Evolutionary conservation across 1,140 invertebrate genomes (phyloP).

Genomic region (Arctopsyche grandis): DNA sequence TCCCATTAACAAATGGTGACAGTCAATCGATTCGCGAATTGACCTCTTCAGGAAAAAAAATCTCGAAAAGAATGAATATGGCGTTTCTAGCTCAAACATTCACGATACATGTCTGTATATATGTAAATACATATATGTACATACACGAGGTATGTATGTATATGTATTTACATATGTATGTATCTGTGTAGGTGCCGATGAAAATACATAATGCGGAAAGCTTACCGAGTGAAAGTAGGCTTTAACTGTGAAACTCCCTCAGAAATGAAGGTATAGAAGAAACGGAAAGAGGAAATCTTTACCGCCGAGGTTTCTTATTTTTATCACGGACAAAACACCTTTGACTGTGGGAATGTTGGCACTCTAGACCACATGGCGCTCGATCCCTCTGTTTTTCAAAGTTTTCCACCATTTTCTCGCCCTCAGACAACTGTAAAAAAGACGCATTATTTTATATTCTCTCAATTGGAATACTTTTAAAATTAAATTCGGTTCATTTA

Average conservation of each 20-base stretch:
- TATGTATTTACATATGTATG: too few relatives aligned
- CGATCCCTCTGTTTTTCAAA: conserved; percentile 40
- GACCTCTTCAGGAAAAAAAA: too few relatives aligned
- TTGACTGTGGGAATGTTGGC: conserved; percentile 50
- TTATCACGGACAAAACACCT: conserved; percentile 55
- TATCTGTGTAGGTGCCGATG: too few relatives aligned
- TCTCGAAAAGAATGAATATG: not conserved
- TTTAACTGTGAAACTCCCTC: conserved; percentile 28
- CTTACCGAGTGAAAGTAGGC: conserved; percentile 8
- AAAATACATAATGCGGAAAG: not conserved
- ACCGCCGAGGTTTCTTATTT: conserved; percentile 56
- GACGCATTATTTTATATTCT: too few relatives aligned
- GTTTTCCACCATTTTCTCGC: conserved; percentile 13
- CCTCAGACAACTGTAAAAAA: not conserved
- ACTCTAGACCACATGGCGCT: conserved; percentile 48
- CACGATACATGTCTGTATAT: too few relatives aligned
- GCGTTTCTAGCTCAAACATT: not conserved
- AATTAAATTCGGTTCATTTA: too few relatives aligned
- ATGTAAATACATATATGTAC: too few relatives aligned
- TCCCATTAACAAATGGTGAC: too few relatives aligned
- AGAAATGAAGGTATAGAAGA: conserved; percentile 47
- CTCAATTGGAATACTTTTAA: too few relatives aligned
- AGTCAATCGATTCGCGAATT: too few relatives aligned
- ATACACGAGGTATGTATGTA: too few relatives aligned
- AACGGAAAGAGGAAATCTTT: conserved; percentile 55